These are phyloP conservation scores for Unio pictorum DNA, from an alignment of 2,888 invertebrate genomes.

Conservation along the genomic window DNA sequence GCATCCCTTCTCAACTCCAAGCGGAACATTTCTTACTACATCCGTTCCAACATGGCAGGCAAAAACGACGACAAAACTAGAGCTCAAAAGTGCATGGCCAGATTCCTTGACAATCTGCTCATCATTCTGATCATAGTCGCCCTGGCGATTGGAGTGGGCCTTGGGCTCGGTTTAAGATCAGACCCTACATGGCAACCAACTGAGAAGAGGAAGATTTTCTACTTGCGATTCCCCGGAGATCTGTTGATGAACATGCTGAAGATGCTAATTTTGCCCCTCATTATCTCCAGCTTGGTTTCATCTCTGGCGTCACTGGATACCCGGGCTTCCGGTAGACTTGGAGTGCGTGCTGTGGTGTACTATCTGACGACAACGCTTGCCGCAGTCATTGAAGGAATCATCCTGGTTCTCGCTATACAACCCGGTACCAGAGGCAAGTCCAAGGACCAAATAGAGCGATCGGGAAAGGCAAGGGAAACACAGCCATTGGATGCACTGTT, in stretches of 20 bases:
- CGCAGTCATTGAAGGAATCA: constrained; percentile 91
- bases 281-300: constrained; percentile 78
- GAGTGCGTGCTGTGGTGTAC: constrained; percentile 88
- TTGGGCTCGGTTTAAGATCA: constrained; percentile 75
- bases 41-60: too few species aligned
- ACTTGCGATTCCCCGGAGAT: constrained; percentile 80
- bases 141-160: constrained; percentile 74
- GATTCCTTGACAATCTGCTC: constrained; percentile 72
- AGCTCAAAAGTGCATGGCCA: constrained; percentile 4
- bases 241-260: constrained; percentile 79
- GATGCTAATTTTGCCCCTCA: constrained; percentile 80
- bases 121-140: constrained; percentile 76
- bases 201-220: constrained; percentile 76
- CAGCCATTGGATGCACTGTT: constrained; percentile 50
- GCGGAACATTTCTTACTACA: too few species aligned
- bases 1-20: too few species aligned
- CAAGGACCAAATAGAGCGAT: constrained; percentile 20
- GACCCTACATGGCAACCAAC: constrained; percentile 76
- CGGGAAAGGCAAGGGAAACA: constrained; percentile 34
- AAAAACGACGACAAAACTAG: background rate
- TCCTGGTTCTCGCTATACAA: constrained; percentile 88
- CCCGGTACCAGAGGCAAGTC: constrained; percentile 76
- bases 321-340: constrained; percentile 86
- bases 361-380: constrained; percentile 93
- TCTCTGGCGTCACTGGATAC: constrained; percentile 90